Percentiles rank a stretch among this genome's conserved stretches.
Conservation (phyloP, 2,888 invertebrate species). For the Adelphocoris suturalis region DNA sequence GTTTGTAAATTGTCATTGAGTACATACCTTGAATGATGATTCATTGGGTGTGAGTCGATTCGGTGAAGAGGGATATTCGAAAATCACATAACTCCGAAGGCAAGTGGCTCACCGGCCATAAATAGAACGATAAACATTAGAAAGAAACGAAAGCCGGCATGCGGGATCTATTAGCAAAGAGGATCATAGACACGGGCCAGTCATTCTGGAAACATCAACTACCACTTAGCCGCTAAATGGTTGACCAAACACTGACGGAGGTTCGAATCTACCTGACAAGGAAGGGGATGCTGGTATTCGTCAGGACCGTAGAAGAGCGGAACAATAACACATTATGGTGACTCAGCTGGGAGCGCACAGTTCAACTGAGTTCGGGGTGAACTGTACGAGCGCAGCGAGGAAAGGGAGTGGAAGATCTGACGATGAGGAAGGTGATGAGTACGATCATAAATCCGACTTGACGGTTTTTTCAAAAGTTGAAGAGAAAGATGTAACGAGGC, state of each 20-base stretch:
- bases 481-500: background rate
- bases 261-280: background rate
- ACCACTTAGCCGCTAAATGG: constrained; percentile 29
- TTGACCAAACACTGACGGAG: constrained; percentile 4
- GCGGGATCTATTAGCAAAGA: background rate
- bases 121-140: background rate
- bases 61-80: background rate
- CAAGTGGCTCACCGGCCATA: background rate
- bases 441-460: background rate
- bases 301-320: background rate
- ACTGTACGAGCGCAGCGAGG: background rate
- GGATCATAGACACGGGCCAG: background rate
- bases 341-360: background rate
- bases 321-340: background rate
- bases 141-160: background rate
- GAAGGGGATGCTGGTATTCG: background rate
- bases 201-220: background rate
- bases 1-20: background rate
- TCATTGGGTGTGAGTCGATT: constrained; percentile 1
- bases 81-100: background rate
- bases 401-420: too few relatives aligned
- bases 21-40: constrained; percentile 17
- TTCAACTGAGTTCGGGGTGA: background rate
- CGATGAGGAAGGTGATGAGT: too few relatives aligned
- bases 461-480: background rate